phyloP scores from a whole-genome alignment of 1,140 invertebrate species.

The Eriocheir sinensis region DNA sequence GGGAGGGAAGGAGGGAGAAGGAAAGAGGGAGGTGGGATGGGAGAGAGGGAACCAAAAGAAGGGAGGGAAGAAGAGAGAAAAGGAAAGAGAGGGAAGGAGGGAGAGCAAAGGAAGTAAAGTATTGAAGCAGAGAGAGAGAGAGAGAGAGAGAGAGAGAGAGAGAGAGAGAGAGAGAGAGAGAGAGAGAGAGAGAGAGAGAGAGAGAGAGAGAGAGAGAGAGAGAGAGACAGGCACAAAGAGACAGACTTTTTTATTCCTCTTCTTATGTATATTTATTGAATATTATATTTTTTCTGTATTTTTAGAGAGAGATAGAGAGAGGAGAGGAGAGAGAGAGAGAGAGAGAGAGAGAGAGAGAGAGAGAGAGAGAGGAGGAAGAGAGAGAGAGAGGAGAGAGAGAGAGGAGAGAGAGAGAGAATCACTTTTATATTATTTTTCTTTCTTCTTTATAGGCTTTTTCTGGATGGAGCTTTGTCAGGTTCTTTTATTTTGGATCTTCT shows the following conservation, averaged over 20 bases:
- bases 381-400: too few relatives aligned
- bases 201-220: background rate
- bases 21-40: background rate
- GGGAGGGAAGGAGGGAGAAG: background rate
- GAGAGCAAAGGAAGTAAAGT: background rate
- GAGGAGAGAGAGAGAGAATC: too few relatives aligned
- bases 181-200: background rate
- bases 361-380: too few relatives aligned
- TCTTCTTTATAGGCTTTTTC: too few relatives aligned
- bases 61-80: background rate
- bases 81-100: background rate
- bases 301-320: too few relatives aligned
- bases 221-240: background rate
- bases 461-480: too few relatives aligned
- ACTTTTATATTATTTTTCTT: too few relatives aligned
- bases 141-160: background rate
- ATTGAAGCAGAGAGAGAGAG: background rate
- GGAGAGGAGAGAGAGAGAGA: too few relatives aligned
- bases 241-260: constrained; percentile 10
- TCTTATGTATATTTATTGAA: too few relatives aligned
- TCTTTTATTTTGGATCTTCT: too few relatives aligned
- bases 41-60: background rate
- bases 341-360: too few relatives aligned
- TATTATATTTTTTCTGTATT: too few relatives aligned
- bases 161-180: background rate